Evolutionary conservation across 2,797 vertebrate genomes (phyloP), one percentile per base, ranked within the genome.

Genomic region (Antrozous pallidus): DNA sequence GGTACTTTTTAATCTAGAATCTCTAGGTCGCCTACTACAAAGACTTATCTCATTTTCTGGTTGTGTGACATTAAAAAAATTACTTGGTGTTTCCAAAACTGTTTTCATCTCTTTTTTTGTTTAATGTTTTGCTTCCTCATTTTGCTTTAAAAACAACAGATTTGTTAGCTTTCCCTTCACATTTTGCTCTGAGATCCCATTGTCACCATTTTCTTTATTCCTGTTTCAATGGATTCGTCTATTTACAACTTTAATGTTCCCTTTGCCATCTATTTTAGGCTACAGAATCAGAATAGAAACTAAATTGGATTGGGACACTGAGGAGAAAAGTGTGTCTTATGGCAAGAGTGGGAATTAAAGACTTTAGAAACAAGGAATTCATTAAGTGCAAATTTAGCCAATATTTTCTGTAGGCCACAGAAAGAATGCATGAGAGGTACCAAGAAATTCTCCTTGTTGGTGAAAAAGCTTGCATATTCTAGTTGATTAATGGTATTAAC

Each of bases 241-340:
- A 49, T 95, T 95, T 96, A 83, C 80, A 56, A 93, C 79, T 93
- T 89, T 81, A 94, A 87, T 88, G 45, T 90, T 90, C 88, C 87
- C 71, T 95, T 85, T 96, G 65, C 70, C 49, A 73, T 92, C 90
- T 96, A 97, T 95, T 95, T 96, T 77, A 93, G 58, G 42, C 33
- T 88, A 82, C 38, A 82, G 54, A 38, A 92, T 93, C 70, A 96
- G 94, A 96, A 95, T 94, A 97, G 93, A 96, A 94, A 95, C 88
- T 89, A 96, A 97, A 95, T 95, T 93, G 74, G 65, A 93, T 91
- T 77, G 82, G 56, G 58, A 16, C 63, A 75, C 70, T 70, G 85
- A 95, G 75, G 36, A 96, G 65, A 58, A 94, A 94, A 90, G 63
- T 92, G 51, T 94, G 79, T 96, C 87, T 96, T 94, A 92, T 58